A percentile compares a stretch with the other conserved stretches of the same genome.
Conservation (phyloP, 23 tunicate species). For the Clavelina lepadiformis region DNA sequence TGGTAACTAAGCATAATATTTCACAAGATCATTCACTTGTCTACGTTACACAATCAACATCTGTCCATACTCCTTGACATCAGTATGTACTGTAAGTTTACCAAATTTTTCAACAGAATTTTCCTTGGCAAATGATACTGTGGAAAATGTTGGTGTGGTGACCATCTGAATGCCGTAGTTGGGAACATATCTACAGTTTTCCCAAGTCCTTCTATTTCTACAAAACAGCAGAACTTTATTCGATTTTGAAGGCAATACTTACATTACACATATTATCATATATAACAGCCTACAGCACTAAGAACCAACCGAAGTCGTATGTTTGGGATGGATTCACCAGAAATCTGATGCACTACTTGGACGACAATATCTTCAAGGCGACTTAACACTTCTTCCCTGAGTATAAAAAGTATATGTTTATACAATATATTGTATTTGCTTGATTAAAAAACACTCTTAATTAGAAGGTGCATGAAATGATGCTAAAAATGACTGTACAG, state of each 20-base stretch:
- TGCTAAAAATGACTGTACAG: too few relatives aligned
- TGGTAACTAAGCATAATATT: too few relatives aligned
- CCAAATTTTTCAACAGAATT: conserved; percentile 74
- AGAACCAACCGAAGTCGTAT: conserved; percentile 17
- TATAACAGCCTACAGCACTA: not conserved
- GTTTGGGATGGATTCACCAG: conserved; percentile 22
- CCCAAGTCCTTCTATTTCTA: conserved; percentile 59
- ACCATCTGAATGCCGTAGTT: conserved; percentile 45
- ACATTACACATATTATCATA: not conserved
- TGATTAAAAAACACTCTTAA: too few relatives aligned
- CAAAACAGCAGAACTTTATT: not conserved
- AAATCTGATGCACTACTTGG: conserved; percentile 50
- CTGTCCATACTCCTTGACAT: too few relatives aligned
- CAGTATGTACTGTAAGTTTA: too few relatives aligned
- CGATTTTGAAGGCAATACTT: not conserved
- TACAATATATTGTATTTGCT: too few relatives aligned
- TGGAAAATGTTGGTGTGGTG: conserved; percentile 25
- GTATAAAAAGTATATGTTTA: too few relatives aligned
- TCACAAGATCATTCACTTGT: too few relatives aligned
- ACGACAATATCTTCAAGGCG: conserved; percentile 66
- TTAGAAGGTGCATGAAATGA: too few relatives aligned
- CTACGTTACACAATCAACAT: too few relatives aligned
- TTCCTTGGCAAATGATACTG: conserved; percentile 46
- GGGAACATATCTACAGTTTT: conserved; percentile 51
- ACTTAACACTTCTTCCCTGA: conserved; percentile 44